Conservation (phyloP, 2,797 vertebrate genomes). For the Chaetodon trifasciatus region DNA sequence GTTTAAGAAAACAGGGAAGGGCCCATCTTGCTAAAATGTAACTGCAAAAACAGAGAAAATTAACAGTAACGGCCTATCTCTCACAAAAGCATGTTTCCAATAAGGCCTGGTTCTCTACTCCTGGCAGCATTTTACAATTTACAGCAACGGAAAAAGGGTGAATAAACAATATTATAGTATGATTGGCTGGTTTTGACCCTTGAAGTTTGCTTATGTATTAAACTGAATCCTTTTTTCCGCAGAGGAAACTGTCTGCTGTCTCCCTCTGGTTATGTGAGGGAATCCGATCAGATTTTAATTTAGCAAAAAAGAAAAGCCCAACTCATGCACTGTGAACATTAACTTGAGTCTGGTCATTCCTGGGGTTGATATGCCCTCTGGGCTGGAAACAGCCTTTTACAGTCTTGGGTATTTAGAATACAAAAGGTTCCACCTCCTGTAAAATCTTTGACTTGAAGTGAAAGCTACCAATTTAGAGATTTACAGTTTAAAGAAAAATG, state of each 20-base stretch:
- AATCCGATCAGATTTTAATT: slow-evolving; percentile 29
- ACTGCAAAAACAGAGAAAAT: not conserved
- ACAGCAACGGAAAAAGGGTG: not conserved
- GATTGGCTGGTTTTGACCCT: slow-evolving; percentile 6
- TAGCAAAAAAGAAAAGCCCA: slow-evolving; percentile 11
- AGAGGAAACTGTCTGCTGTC: slow-evolving; percentile 9
- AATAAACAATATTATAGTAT: not conserved
- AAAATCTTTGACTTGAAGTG: not conserved
- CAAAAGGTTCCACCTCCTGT: not conserved
- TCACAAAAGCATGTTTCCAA: not conserved
- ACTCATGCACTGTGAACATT: slow-evolving; percentile 11
- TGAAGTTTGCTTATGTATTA: slow-evolving; percentile 1
- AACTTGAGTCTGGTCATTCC: not conserved
- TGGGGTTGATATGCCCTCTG: slow-evolving; percentile 5
- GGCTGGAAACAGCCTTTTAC: slow-evolving; percentile 16
- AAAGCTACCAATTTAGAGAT: not conserved
- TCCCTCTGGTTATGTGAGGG: slow-evolving; percentile 15
- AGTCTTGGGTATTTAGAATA: not conserved
- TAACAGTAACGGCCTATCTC: not conserved
- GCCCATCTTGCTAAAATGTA: not conserved
- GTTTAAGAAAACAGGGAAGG: not conserved
- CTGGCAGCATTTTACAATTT: not conserved
- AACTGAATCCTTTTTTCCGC: not conserved
- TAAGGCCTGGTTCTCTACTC: not conserved
- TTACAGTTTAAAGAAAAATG: not conserved